Conservation (phyloP, 2,888 invertebrate genomes). For the Oligia latruncula region DNA sequence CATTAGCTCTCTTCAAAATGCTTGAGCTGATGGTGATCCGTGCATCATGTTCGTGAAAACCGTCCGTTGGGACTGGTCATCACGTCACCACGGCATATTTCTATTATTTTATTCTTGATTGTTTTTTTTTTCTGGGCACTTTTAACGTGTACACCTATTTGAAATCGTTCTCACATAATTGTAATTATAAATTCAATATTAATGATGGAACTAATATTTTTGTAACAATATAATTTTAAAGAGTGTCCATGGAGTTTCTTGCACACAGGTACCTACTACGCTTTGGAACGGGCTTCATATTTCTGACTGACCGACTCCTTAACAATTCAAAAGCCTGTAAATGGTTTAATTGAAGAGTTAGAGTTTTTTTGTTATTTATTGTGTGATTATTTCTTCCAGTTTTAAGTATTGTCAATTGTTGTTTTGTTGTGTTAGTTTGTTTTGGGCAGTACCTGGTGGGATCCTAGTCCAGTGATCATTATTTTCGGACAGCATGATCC, state of each 20-base stretch:
- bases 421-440: neutral
- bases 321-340: neutral
- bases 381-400: neutral
- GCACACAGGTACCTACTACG: neutral
- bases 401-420: neutral
- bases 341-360: neutral
- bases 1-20: neutral
- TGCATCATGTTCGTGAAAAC: neutral
- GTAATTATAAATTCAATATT: neutral
- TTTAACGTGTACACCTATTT: neutral
- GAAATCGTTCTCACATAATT: neutral
- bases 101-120: neutral
- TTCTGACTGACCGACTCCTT: neutral
- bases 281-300: neutral
- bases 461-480: constrained; percentile 87
- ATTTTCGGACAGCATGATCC: constrained; percentile 91
- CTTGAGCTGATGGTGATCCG: neutral
- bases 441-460: constrained; percentile 79
- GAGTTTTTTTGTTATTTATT: neutral
- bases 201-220: neutral
- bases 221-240: neutral
- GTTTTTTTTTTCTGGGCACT: neutral
- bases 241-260: neutral
- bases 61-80: neutral
- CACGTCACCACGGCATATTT: neutral